These are phyloP conservation scores for Steinernema hermaphroditum DNA, from an alignment of 2,888 invertebrate genomes.

Conservation along the genomic window DNA sequence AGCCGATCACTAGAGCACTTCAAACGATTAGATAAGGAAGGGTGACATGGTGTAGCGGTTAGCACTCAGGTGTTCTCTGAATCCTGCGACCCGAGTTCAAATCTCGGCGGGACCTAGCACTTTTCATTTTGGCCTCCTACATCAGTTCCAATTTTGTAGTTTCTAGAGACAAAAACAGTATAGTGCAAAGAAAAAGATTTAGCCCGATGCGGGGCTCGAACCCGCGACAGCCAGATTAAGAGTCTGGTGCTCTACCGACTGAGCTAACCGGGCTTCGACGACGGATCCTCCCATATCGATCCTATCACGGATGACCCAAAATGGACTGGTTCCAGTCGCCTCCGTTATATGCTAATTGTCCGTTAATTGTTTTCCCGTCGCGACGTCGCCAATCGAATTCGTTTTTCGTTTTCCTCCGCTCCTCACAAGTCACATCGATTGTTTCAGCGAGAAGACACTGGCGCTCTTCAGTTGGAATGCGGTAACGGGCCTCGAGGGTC, in stretches of 20 bases:
- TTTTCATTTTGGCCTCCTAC: too few species aligned
- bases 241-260: slow-evolving; percentile 61
- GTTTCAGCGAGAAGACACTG: background rate
- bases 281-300: background rate
- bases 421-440: too few species aligned
- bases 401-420: too few species aligned
- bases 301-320: background rate
- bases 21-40: background rate
- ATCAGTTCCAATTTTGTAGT: too few species aligned
- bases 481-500: slow-evolving; percentile 20
- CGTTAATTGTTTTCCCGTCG: slow-evolving; percentile 11
- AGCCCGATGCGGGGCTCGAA: slow-evolving; percentile 43
- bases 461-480: slow-evolving; percentile 18
- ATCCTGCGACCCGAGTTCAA: slow-evolving; percentile 49
- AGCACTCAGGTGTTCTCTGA: slow-evolving; percentile 37
- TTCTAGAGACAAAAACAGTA: too few species aligned
- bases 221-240: slow-evolving; percentile 56
- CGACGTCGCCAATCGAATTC: background rate
- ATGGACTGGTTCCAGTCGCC: background rate
- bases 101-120: slow-evolving; percentile 36
- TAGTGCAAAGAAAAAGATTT: background rate
- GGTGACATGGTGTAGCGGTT: too few species aligned
- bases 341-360: slow-evolving; percentile 15
- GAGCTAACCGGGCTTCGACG: slow-evolving; percentile 50
- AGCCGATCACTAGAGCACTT: too few species aligned